These are phyloP conservation scores for Hipposideros armiger DNA, from an alignment of 2,113 vertebrate genomes.

Conservation along the genomic window DNA sequence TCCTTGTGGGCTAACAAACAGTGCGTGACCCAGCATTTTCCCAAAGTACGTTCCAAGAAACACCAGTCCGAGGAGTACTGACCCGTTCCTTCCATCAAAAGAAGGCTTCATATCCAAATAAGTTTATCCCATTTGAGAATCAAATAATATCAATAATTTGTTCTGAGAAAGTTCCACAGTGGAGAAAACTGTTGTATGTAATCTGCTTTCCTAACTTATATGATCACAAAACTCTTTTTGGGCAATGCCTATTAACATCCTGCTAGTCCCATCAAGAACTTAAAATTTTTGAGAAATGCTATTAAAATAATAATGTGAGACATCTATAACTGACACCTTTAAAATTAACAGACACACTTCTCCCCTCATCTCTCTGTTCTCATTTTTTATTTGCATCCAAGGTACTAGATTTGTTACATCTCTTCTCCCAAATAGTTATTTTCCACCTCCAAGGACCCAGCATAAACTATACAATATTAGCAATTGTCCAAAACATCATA, in stretches of 20 bases:
- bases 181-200: conserved; percentile 28
- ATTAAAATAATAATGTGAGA: background rate
- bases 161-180: conserved; percentile 1
- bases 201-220: background rate
- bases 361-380: background rate
- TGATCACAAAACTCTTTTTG: background rate
- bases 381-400: background rate
- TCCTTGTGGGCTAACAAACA: conserved; percentile 5
- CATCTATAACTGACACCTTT: background rate
- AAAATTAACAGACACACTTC: background rate
- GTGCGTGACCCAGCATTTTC: background rate
- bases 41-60: conserved; percentile 10
- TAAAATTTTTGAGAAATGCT: background rate
- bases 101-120: background rate
- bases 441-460: background rate
- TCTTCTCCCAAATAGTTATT: background rate
- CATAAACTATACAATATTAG: background rate
- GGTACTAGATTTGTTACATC: background rate
- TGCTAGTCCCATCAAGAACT: background rate
- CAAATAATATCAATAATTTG: conserved; percentile 10
- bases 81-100: background rate
- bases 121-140: background rate
- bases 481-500: background rate
- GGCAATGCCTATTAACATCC: background rate
- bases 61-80: background rate